Evolutionary conservation across 2,888 invertebrate species (phyloP).

Genomic region (Lasioglossum pauxillum): DNA sequence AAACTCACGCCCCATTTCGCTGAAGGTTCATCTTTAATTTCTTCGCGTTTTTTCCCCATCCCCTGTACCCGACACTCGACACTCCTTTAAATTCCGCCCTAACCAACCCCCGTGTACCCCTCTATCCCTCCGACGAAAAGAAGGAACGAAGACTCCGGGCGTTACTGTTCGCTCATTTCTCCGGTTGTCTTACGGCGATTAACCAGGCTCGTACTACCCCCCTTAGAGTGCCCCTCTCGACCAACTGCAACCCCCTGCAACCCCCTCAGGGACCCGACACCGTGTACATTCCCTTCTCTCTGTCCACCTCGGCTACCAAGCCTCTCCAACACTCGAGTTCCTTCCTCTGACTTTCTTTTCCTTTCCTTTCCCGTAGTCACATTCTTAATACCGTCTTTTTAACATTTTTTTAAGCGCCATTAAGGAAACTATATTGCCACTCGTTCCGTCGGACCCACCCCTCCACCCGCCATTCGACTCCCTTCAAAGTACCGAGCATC

Average conservation of each 20-base stretch:
- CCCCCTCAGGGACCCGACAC: constrained; percentile 54
- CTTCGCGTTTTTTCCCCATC: constrained; percentile 80
- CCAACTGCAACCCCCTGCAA: constrained; percentile 38
- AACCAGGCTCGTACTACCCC: constrained; percentile 79
- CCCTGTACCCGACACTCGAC: constrained; percentile 76
- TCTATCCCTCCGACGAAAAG: constrained; percentile 35
- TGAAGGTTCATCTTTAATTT: constrained; percentile 85
- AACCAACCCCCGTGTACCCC: constrained; percentile 54
- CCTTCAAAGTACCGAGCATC: constrained; percentile 26
- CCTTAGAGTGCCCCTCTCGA: constrained; percentile 62
- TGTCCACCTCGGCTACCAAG: constrained; percentile 35
- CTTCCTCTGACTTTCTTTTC: constrained; percentile 69
- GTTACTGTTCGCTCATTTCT: constrained; percentile 83
- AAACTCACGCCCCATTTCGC: constrained; percentile 84
- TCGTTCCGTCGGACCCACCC: constrained; percentile 69
- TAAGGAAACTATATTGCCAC: constrained; percentile 84
- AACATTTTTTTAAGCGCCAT: constrained; percentile 84
- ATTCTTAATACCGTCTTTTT: constrained; percentile 84
- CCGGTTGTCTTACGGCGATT: constrained; percentile 85
- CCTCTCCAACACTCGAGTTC: constrained; percentile 52
- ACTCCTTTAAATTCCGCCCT: constrained; percentile 82
- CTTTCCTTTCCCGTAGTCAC: constrained; percentile 79
- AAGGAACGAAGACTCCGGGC: constrained; percentile 62
- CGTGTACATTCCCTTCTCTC: constrained; percentile 59
- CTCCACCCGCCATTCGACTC: background rate